These are phyloP conservation scores for Phrynocephalus guinanensis DNA, from an alignment of 2,797 vertebrate genomes.

Conservation along the genomic window DNA sequence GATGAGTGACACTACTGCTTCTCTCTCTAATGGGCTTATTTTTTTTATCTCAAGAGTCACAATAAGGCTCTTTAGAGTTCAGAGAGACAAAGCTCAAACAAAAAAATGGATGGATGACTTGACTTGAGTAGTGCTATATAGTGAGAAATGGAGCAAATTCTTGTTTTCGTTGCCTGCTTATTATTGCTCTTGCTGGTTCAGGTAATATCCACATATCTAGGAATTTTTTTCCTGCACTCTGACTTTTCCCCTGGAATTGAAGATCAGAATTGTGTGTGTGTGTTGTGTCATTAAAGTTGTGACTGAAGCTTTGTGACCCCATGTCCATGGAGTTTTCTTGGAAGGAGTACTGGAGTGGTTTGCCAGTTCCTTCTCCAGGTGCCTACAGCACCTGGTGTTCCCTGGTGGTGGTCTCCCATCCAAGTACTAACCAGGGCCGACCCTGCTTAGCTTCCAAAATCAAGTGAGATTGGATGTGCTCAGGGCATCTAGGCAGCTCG, in stretches of 20 bases:
- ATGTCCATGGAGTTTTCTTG: no score
- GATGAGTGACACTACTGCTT: constrained; percentile 48
- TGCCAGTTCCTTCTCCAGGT: no score
- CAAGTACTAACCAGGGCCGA: no score
- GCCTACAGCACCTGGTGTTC: no score
- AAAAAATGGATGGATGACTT: background rate
- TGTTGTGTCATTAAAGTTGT: no score
- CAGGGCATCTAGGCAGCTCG: background rate
- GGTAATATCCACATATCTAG: background rate
- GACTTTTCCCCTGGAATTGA: background rate
- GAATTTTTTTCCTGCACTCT: background rate
- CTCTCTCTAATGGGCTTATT: constrained; percentile 44
- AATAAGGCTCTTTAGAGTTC: background rate
- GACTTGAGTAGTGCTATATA: constrained; percentile 6
- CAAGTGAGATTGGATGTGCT: no score
- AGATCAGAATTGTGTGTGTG: background rate
- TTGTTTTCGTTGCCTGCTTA: background rate
- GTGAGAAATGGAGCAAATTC: accelerated
- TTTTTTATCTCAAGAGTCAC: constrained; percentile 46
- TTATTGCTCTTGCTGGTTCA: background rate
- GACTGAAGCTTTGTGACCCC: no score
- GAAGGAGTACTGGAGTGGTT: no score
- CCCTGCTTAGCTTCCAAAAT: no score
- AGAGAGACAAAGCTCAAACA: constrained; percentile 48
- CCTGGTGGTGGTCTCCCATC: no score